phyloP scores from a whole-genome alignment of 2,888 invertebrate species.

The Drosophila fungiperda region DNA sequence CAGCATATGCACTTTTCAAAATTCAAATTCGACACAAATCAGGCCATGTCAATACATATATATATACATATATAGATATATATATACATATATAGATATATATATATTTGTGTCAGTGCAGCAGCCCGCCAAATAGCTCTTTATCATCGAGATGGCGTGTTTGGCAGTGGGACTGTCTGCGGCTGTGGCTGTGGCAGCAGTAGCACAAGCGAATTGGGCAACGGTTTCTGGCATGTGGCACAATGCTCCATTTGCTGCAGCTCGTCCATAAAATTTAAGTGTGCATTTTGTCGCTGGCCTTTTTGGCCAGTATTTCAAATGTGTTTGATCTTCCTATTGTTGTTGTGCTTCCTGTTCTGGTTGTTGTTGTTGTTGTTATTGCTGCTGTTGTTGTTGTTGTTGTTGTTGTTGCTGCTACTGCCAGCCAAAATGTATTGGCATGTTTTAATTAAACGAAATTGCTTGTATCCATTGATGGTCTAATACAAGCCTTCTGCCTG shows the following conservation, averaged over 20 bases:
- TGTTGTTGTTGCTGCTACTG: constrained; percentile 22
- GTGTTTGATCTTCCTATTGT: constrained; percentile 56
- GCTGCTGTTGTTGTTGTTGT: background rate
- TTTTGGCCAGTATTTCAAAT: constrained; percentile 52
- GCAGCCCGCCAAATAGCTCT: background rate
- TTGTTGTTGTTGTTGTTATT: background rate
- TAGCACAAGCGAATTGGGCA: constrained; percentile 45
- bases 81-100: background rate
- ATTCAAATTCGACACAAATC: background rate
- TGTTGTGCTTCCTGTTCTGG: constrained; percentile 2
- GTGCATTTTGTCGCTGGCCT: constrained; percentile 57
- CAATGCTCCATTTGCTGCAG: constrained; percentile 66
- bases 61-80: background rate
- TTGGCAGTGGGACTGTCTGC: background rate
- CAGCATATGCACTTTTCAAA: background rate
- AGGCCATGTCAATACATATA: background rate
- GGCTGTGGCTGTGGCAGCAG: background rate
- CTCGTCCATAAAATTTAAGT: constrained; percentile 58
- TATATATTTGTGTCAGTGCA: background rate
- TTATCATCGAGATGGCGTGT: constrained; percentile 5
- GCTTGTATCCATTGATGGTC: constrained; percentile 76
- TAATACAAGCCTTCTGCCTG: constrained; percentile 43
- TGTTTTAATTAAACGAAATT: constrained; percentile 80
- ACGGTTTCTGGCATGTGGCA: constrained; percentile 51
- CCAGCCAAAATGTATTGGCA: constrained; percentile 69